phyloP scores from a whole-genome alignment of 2,797 vertebrate species.

The Gadopsis bispinosus region DNA sequence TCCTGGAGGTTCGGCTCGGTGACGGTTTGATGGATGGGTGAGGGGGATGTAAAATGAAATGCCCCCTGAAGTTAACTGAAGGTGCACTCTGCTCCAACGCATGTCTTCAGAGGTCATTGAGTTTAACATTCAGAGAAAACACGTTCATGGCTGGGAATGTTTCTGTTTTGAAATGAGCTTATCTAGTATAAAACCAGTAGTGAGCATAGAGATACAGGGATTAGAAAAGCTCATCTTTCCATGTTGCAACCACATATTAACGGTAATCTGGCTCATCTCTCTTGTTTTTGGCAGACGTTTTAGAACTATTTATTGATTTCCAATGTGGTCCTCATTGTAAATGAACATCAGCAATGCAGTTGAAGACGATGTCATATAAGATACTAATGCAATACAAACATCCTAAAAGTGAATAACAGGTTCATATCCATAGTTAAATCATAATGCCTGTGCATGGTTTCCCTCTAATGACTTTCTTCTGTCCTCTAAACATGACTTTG shows the following conservation, averaged over 20 bases:
- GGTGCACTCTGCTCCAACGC: slow-evolving; percentile 67
- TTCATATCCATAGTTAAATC: background rate
- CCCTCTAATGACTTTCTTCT: slow-evolving; percentile 11
- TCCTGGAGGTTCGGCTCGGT: slow-evolving; percentile 43
- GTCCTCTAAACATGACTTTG: slow-evolving; percentile 9
- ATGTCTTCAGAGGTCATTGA: slow-evolving; percentile 78
- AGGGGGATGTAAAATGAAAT: slow-evolving; percentile 30
- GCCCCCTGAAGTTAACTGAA: slow-evolving; percentile 73
- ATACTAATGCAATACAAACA: slow-evolving; percentile 8
- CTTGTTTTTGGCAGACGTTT: background rate
- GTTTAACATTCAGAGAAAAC: slow-evolving; percentile 41
- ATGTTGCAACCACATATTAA: background rate
- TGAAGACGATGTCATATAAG: background rate
- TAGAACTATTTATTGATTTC: slow-evolving; percentile 21
- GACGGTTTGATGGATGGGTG: slow-evolving; percentile 46
- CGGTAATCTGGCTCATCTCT: slow-evolving; percentile 15
- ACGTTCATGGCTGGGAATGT: slow-evolving; percentile 9
- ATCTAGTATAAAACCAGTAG: background rate
- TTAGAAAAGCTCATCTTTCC: background rate
- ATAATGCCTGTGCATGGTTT: slow-evolving; percentile 6
- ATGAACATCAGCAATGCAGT: slow-evolving; percentile 10
- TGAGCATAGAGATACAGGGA: background rate
- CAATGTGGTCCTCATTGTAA: slow-evolving; percentile 19
- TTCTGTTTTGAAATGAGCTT: slow-evolving; percentile 6
- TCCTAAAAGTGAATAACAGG: background rate